Percentiles rank a stretch among this genome's conserved stretches.
These are phyloP conservation scores for Sturnus vulgaris DNA, from an alignment of 2,113 vertebrate genomes.

Conservation along the genomic window DNA sequence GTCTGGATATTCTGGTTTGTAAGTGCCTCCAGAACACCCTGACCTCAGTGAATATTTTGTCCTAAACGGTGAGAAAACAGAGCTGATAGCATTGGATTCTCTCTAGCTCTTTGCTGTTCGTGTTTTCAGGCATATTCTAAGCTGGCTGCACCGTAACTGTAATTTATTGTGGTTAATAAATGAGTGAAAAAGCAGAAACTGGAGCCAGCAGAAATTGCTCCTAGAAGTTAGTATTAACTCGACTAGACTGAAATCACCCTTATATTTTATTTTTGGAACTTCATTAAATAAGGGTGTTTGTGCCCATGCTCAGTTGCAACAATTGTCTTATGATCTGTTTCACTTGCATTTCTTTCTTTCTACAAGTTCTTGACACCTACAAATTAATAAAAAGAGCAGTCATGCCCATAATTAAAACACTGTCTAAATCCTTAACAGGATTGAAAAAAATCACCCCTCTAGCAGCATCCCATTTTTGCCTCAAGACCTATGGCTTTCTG, in stretches of 20 bases:
- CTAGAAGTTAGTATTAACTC: background rate
- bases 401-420: background rate
- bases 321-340: background rate
- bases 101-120: background rate
- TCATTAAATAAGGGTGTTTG: background rate
- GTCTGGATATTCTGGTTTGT: background rate
- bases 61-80: background rate
- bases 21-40: background rate
- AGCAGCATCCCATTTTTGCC: background rate
- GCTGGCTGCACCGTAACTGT: background rate
- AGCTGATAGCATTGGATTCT: background rate
- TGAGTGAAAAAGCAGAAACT: background rate
- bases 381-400: background rate
- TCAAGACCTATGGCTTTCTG: background rate
- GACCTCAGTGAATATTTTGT: background rate
- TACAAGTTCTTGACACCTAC: background rate
- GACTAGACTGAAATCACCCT: background rate
- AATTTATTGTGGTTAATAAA: background rate
- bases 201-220: background rate
- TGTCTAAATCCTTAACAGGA: background rate
- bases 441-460: background rate
- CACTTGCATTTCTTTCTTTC: background rate
- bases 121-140: background rate
- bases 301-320: background rate
- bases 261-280: background rate